Conservation (phyloP, 2,888 invertebrate genomes). For the Drosophila borborema region DNA sequence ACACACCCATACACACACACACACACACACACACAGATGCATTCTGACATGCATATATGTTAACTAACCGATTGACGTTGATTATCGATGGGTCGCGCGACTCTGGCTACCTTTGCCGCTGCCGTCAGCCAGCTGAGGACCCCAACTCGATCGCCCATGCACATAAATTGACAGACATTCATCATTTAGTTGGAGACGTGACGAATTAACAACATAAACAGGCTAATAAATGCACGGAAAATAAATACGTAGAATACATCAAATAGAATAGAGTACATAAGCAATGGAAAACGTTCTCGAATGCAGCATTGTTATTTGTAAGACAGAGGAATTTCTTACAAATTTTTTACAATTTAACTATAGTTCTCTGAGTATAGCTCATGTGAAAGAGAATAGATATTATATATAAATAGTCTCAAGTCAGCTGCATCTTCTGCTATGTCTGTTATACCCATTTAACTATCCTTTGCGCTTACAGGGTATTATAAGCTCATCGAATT, state of each 20-base stretch:
- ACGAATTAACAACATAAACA: conserved; percentile 70
- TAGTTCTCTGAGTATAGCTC: neutral
- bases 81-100: conserved; percentile 71
- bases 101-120: conserved; percentile 60
- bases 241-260: conserved; percentile 26
- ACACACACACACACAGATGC: conserved; percentile 18
- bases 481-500: conserved; percentile 10
- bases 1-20: conserved; percentile 18
- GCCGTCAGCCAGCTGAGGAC: conserved; percentile 2
- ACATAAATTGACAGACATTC: conserved; percentile 72
- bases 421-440: neutral
- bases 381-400: neutral
- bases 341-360: neutral
- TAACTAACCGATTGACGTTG: conserved; percentile 74
- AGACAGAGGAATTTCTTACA: neutral
- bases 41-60: conserved; percentile 22
- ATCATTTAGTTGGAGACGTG: conserved; percentile 68
- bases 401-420: too few species aligned
- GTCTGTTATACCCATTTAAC: neutral
- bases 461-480: neutral
- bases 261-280: conserved; percentile 17
- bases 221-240: conserved; percentile 56
- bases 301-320: neutral
- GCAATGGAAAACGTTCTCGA: neutral
- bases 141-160: conserved; percentile 14